Evolutionary conservation across 2,888 invertebrate genomes (phyloP), one percentile per base, ranked within the genome.

Genomic region (Nomada fabriciana): DNA sequence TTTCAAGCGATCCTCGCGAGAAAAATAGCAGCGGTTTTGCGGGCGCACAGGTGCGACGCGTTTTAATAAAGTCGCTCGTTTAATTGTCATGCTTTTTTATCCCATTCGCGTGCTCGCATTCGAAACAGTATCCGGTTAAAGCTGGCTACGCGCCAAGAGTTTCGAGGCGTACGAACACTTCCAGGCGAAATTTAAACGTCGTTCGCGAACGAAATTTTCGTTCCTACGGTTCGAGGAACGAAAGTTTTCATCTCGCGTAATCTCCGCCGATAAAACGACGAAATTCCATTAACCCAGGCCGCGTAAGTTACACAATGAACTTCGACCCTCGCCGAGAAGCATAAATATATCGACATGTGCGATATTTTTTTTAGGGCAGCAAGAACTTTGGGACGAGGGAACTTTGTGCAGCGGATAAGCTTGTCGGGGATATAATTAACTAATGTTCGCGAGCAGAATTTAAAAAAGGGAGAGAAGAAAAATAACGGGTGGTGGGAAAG

Each of bases 31-130:
- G 50, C 36, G 80, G 74, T 80, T 74, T 82, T 80, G 64, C 69
- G 74, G 65, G 59, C 9, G 53, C 69, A 42, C 81, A 82, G 68
- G 64, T 81, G 81, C 69, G 55, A 74, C 60, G 64, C 67, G 67
- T 79, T 85, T 83, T 86, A 85, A 86, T 86, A 74, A 86, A 85
- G 86, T 85, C 74, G 73, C 65, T 64, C 68, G 76, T 86, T 86
- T 83, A 85, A 85, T 84, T 86, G 80, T 79, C 79, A 59, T 69
- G 52, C 64, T 69, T 78, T 79, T 77, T 77, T 79, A 63, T 77
- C 69, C 60, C 47, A 57, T 59, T 25, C 43, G 68, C 55, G 43
- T 55, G 18, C 50, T 55, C 57, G 63, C 77, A 43, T 42, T 55
- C 23, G 76, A 15, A 76, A 76, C 42, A 67, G 36, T 43, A 42